These are phyloP conservation scores for Tenualosa ilisha DNA, from an alignment of 2,797 vertebrate genomes.

Conservation along the genomic window DNA sequence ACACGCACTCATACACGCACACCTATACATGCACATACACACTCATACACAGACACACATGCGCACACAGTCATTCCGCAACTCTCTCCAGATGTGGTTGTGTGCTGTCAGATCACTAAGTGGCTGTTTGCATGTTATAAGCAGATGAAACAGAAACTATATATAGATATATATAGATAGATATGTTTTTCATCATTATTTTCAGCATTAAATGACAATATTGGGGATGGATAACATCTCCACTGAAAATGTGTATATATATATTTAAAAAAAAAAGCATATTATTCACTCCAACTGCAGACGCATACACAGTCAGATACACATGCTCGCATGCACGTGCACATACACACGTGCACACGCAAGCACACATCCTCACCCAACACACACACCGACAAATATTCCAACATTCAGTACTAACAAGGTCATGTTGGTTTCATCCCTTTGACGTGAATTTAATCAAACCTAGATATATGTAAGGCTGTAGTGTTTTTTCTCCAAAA, in stretches of 20 bases:
- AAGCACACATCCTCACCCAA: constrained; percentile 30
- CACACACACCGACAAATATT: constrained; percentile 51
- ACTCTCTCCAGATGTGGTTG: constrained; percentile 77
- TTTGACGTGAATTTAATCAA: constrained; percentile 70
- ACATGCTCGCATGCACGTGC: constrained; percentile 25
- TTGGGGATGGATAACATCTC: constrained; percentile 61
- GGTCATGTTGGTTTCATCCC: constrained; percentile 72
- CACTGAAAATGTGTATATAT: constrained; percentile 62
- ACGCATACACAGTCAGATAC: constrained; percentile 52
- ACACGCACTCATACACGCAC: constrained; percentile 43
- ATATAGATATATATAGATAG: constrained; percentile 71
- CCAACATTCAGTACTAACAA: constrained; percentile 51
- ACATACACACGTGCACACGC: constrained; percentile 38
- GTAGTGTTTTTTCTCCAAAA: constrained; percentile 84
- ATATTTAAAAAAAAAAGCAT: constrained; percentile 55
- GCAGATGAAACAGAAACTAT: constrained; percentile 81
- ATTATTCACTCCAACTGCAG: constrained; percentile 51
- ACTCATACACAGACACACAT: constrained; percentile 53
- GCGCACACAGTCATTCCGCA: constrained; percentile 52
- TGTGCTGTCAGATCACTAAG: constrained; percentile 93
- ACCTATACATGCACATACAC: constrained; percentile 51
- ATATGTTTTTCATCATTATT: constrained; percentile 65
- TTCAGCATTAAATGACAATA: constrained; percentile 52
- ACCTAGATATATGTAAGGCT: constrained; percentile 84
- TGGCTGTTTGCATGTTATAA: constrained; percentile 97